These are phyloP conservation scores for Encarsia formosa DNA, from an alignment of 2,888 invertebrate genomes.

Conservation along the genomic window DNA sequence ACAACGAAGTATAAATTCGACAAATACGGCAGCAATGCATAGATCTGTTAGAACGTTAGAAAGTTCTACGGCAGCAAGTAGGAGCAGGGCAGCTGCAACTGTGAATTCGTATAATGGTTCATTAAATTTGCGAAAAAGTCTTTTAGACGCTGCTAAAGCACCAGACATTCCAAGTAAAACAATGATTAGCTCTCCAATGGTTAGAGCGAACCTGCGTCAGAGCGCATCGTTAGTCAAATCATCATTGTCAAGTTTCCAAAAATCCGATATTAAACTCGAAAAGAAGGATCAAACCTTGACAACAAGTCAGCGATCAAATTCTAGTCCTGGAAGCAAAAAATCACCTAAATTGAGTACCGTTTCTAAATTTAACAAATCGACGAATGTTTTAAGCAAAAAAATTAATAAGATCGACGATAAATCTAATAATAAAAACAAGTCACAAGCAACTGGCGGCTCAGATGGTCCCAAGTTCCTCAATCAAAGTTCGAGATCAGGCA, in stretches of 20 bases:
- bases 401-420: conserved; percentile 30
- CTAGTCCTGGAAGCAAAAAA: conserved; percentile 44
- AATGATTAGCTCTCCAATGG: conserved; percentile 30
- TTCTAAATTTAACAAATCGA: conserved; percentile 32
- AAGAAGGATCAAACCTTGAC: conserved; percentile 34
- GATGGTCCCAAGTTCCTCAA: conserved; percentile 45
- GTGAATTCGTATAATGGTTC: conserved; percentile 46
- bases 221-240: conserved; percentile 30
- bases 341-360: conserved; percentile 43
- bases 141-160: conserved; percentile 55
- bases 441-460: conserved; percentile 26
- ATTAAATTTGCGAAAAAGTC: conserved; percentile 54
- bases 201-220: conserved; percentile 31
- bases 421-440: conserved; percentile 36
- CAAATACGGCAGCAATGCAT: conserved; percentile 18
- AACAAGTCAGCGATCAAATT: conserved; percentile 38
- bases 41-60: conserved; percentile 44
- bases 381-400: conserved; percentile 28
- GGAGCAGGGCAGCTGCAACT: conserved; percentile 44
- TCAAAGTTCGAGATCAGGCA: conserved; percentile 62
- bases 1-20: conserved; percentile 26
- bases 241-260: conserved; percentile 12
- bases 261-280: conserved; percentile 32
- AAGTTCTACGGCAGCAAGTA: conserved; percentile 46
- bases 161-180: conserved; percentile 52